A percentile compares a stretch with the other conserved stretches of the same genome.
phyloP scores from a whole-genome alignment of 2,113 vertebrate species.

The Trogon surrucura region DNA sequence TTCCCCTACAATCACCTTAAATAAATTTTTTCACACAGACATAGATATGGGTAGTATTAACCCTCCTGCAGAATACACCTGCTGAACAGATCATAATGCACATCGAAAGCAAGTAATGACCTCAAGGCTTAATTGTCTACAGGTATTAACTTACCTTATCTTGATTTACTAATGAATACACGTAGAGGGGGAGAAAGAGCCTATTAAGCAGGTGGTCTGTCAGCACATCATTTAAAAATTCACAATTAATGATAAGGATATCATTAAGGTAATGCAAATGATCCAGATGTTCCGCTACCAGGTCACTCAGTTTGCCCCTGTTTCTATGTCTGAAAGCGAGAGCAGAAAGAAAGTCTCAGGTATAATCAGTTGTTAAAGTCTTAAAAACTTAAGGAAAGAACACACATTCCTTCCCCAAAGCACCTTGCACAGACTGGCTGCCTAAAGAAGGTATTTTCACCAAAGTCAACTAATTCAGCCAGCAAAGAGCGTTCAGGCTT shows the following conservation, averaged over 20 bases:
- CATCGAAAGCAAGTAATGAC: background rate
- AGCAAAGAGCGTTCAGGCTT: background rate
- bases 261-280: constrained; percentile 98
- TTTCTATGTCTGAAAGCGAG: constrained; percentile 89
- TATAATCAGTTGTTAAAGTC: background rate
- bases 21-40: background rate
- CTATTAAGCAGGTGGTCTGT: constrained; percentile 97
- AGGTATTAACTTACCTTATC: constrained; percentile 78
- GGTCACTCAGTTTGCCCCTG: constrained; percentile 92
- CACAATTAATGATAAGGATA: constrained; percentile 98
- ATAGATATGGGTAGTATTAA: fast-evolving
- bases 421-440: background rate
- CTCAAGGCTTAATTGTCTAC: background rate
- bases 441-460: background rate
- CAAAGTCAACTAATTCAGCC: background rate
- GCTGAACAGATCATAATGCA: background rate
- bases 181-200: constrained; percentile 95
- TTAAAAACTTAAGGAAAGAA: background rate
- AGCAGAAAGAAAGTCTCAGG: background rate
- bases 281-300: constrained; percentile 97
- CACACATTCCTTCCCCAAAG: background rate
- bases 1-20: background rate
- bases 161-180: constrained; percentile 90
- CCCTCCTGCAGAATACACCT: background rate
- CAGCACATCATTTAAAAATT: constrained; percentile 97